Evolutionary conservation across 1,140 invertebrate species (phyloP).

Genomic region (Pectinophora gossypiella): DNA sequence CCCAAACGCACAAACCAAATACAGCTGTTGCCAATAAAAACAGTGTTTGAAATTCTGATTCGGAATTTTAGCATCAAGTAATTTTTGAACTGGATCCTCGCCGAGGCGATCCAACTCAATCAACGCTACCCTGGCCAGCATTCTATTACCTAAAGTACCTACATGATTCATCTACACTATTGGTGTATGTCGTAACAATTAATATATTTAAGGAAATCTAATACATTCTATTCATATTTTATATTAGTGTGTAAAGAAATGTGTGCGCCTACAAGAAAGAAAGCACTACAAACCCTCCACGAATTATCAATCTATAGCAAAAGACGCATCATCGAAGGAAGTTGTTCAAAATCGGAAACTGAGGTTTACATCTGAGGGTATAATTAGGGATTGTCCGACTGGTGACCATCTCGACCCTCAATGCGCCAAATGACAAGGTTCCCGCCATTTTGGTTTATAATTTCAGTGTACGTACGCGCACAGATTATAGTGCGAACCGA

Average conservation of each 20-base stretch:
- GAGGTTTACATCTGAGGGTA: conserved; percentile 20
- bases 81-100: neutral
- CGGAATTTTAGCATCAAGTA: neutral
- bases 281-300: neutral
- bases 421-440: conserved; percentile 47
- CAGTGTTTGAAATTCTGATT: conserved; percentile 33
- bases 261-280: neutral
- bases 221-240: too few relatives aligned
- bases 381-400: conserved; percentile 33
- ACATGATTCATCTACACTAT: too few relatives aligned
- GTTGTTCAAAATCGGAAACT: conserved; percentile 32
- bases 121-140: too few relatives aligned
- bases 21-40: conserved; percentile 23
- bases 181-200: too few relatives aligned
- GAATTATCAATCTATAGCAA: neutral
- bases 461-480: conserved; percentile 39
- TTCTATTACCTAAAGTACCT: too few relatives aligned
- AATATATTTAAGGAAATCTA: too few relatives aligned
- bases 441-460: conserved; percentile 39
- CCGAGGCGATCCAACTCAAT: neutral
- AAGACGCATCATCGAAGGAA: conserved; percentile 12
- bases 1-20: conserved; percentile 28
- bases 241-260: neutral
- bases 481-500: conserved; percentile 40
- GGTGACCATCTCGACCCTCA: conserved; percentile 27